Conservation (phyloP, 2,113 vertebrate species). For the Ginglymostoma cirratum region DNA sequence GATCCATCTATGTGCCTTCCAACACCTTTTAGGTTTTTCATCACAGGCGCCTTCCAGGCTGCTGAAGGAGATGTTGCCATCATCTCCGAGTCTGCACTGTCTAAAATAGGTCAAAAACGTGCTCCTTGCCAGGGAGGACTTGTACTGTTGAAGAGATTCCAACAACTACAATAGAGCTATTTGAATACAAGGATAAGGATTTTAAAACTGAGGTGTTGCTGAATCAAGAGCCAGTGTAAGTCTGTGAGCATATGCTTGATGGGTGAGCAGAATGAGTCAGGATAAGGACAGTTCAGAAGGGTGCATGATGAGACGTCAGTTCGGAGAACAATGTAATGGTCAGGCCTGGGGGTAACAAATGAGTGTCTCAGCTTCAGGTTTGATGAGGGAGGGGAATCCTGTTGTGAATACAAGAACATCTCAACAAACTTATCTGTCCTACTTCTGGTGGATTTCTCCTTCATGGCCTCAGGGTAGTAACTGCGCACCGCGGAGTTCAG, state of each 20-base stretch:
- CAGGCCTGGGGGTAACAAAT: not conserved
- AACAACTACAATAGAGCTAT: not conserved
- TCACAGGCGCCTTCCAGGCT: slow-evolving; percentile 16
- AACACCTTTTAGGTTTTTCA: not conserved
- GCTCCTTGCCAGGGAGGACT: not conserved
- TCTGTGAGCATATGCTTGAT: not conserved
- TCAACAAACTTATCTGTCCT: not conserved
- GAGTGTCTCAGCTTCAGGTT: not conserved
- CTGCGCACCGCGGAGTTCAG: not conserved
- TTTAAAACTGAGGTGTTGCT: no score
- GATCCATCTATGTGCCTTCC: not conserved
- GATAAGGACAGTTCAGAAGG: not conserved
- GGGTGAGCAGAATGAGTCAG: not conserved
- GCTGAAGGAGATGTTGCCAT: not conserved
- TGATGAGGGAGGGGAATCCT: not conserved
- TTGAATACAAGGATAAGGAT: not conserved
- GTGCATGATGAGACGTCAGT: not conserved
- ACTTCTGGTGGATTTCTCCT: not conserved
- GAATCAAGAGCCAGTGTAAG: not conserved
- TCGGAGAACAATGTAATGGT: not conserved
- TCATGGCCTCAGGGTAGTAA: no score
- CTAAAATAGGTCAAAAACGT: not conserved
- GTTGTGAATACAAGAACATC: not conserved
- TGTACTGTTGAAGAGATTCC: not conserved
- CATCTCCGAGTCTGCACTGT: not conserved